A percentile compares a stretch with the other conserved stretches of the same genome.
Evolutionary conservation across 37 sponge, comb jelly and placozoan species (phyloP).

Genomic region (Hexactinellida sp.): DNA sequence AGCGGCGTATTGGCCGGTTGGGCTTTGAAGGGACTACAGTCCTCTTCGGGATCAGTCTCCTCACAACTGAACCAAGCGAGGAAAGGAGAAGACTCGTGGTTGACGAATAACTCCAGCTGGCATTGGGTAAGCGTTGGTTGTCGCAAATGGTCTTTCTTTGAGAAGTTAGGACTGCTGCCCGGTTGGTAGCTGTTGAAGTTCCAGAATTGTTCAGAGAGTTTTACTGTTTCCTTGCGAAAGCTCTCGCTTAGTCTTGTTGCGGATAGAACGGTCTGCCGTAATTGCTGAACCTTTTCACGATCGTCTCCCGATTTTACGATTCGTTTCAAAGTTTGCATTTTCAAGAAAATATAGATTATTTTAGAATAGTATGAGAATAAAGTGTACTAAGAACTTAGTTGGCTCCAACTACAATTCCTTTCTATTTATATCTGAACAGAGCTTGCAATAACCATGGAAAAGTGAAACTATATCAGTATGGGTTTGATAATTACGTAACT

Average conservation of each 20-base stretch:
- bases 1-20: not conserved
- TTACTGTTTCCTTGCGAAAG: not conserved
- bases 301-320: not conserved
- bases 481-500: too few relatives aligned
- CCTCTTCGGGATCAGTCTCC: not conserved
- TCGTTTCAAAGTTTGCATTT: not conserved
- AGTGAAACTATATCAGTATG: too few relatives aligned
- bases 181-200: conserved; percentile 6
- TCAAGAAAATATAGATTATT: too few relatives aligned
- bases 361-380: not conserved
- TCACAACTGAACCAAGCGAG: conserved; percentile 7
- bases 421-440: not conserved
- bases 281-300: not conserved
- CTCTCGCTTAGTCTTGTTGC: not conserved
- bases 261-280: not conserved
- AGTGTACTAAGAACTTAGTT: not conserved
- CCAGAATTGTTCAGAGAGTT: not conserved
- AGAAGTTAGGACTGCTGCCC: not conserved
- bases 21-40: not conserved
- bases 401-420: not conserved
- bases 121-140: not conserved
- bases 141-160: not conserved
- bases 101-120: not conserved
- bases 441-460: too few relatives aligned
- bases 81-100: conserved; percentile 9